phyloP scores from a whole-genome alignment of 2,113 vertebrate genomes.

The Upupa epops region DNA sequence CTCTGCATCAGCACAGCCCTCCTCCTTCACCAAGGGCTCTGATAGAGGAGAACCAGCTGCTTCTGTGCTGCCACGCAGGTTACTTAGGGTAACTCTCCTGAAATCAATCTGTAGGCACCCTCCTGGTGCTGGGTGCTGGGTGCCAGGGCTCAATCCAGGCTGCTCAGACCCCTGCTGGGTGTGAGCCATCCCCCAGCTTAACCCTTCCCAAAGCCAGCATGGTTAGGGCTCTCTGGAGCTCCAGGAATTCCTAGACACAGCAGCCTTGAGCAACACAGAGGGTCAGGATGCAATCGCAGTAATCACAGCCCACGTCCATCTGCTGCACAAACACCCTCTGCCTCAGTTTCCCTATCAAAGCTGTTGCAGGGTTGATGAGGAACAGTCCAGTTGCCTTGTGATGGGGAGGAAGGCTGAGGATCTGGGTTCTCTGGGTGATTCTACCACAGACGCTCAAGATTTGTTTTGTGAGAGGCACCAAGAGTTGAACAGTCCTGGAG shows the following conservation, averaged over 20 bases:
- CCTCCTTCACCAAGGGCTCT: too few relatives aligned
- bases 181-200: too few relatives aligned
- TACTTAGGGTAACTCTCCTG: conserved; percentile 5
- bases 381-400: background rate
- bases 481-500: too few relatives aligned
- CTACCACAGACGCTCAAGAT: background rate
- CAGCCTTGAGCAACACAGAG: background rate
- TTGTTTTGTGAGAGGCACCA: too few relatives aligned
- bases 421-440: background rate
- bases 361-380: conserved; percentile 11
- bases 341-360: background rate
- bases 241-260: conserved; percentile 28
- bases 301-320: background rate
- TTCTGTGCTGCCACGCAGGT: conserved; percentile 43
- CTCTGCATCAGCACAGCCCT: conserved; percentile 36
- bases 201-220: too few relatives aligned
- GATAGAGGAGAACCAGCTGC: conserved; percentile 35
- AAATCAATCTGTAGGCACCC: conserved; percentile 29
- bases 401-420: background rate
- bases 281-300: background rate
- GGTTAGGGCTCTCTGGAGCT: too few relatives aligned
- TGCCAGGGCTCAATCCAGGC: too few relatives aligned
- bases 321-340: background rate
- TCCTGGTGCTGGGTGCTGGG: too few relatives aligned
- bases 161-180: too few relatives aligned